Evolutionary conservation across 2,797 vertebrate species (phyloP).

Genomic region (Echiichthys vipera): DNA sequence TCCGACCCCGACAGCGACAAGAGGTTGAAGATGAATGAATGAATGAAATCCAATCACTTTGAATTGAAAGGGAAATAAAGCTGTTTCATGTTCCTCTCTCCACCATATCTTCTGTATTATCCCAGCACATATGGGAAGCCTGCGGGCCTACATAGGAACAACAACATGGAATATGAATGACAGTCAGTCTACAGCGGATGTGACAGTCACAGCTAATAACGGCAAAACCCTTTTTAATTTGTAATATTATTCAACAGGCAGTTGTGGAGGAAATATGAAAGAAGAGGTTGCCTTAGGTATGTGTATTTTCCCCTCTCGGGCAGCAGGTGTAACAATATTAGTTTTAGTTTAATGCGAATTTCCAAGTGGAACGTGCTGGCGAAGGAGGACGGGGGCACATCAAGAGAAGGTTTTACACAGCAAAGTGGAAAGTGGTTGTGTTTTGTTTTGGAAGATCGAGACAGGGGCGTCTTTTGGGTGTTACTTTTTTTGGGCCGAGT

Average conservation of each 20-base stretch:
- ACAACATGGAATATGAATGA: conserved; percentile 40
- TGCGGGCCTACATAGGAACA: not conserved
- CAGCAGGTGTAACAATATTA: conserved; percentile 84
- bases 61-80: too few species aligned
- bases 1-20: too few species aligned
- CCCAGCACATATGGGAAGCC: conserved; percentile 14
- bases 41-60: too few species aligned
- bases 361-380: conserved; percentile 44
- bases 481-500: conserved; percentile 29
- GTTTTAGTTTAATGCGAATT: conserved; percentile 79
- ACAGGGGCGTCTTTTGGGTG: conserved; percentile 28
- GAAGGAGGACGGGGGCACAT: conserved; percentile 32
- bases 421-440: conserved; percentile 40
- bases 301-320: conserved; percentile 44
- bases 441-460: conserved; percentile 55
- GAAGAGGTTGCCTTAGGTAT: conserved; percentile 36
- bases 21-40: too few species aligned
- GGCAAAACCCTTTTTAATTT: conserved; percentile 7
- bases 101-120: too few species aligned
- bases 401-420: conserved; percentile 31
- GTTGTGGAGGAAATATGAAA: conserved; percentile 54
- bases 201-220: not conserved
- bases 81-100: too few species aligned
- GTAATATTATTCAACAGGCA: conserved; percentile 42
- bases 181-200: conserved; percentile 20